Evolutionary conservation across 64 coral and sea anemone genomes (phyloP), one percentile per base, ranked within the genome.

Genomic region (Platygyra sinensis): DNA sequence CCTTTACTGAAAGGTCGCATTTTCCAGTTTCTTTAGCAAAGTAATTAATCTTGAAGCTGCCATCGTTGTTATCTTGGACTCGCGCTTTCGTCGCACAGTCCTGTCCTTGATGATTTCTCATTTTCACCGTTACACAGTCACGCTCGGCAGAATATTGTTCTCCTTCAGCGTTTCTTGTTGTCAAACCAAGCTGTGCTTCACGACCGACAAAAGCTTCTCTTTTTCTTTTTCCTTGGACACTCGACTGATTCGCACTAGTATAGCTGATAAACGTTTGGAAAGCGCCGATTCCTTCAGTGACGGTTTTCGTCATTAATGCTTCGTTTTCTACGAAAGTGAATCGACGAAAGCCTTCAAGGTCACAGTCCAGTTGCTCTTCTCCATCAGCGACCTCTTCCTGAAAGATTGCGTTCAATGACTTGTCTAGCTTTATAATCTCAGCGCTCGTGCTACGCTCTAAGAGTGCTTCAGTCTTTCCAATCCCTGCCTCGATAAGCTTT

Each of bases 1-100:
- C 38, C 14, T 73, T 90, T 19, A 83, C 52, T 52, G 78, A 83
- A 29, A 90, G 8, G 17, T 52, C 22, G 31, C 82, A 83, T 59
- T 90, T 80, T 73, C 79, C 89, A 18, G 89, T 78, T 55, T 73
- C 89, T 80, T 90, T 90, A 17, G 24, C 19, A 9, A 67, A 67
- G 19, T 67, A 67, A 8, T 17, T 67, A 17, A n/a, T n/a, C 6
- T 22, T 67, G 63, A 25, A 67, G 63, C 17, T 67, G 7, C 63
- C 63, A 25, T 67, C 19, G 3, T 22, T 67, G 19, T 67, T n/a
- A n/a, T 67, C 63, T 67, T 67, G 18, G 63, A 67, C 3, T 67
- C 22, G 63, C 22, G 24, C 63, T 67, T 67, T n/a, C 63, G 63
- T 67, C 63, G 22, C 63, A n/a, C 63, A 67, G 63, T 67, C 63